These are phyloP conservation scores for Hassar affinis DNA, from an alignment of 2,113 vertebrate genomes.

Conservation along the genomic window DNA sequence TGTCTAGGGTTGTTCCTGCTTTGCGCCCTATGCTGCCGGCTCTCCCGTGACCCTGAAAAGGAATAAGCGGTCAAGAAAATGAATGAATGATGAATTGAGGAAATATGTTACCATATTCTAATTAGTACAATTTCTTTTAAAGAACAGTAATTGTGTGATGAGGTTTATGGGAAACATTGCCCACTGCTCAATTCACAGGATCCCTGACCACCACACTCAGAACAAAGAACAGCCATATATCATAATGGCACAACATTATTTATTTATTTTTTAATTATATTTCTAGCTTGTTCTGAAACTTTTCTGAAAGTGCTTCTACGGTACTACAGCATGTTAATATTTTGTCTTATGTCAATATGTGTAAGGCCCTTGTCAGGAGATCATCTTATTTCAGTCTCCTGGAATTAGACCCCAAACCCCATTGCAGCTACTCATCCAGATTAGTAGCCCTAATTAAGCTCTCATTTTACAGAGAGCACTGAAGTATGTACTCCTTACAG, in stretches of 20 bases:
- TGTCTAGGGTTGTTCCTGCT: no score
- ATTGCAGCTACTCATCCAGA: slow-evolving; percentile 56
- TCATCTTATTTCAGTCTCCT: not conserved
- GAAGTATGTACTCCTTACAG: slow-evolving; percentile 52
- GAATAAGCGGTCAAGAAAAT: no score
- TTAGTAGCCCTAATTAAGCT: slow-evolving; percentile 62
- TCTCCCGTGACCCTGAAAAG: no score
- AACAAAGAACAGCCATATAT: not conserved
- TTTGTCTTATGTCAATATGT: slow-evolving; percentile 18
- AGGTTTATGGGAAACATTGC: not conserved
- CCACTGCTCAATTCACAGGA: not conserved
- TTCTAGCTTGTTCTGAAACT: not conserved
- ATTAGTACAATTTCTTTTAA: not conserved
- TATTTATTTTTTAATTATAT: not conserved
- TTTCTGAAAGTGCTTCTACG: not conserved
- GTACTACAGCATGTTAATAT: slow-evolving; percentile 2
- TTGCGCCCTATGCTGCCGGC: no score
- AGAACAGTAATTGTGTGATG: not conserved
- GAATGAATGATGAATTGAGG: no score
- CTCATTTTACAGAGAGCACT: slow-evolving; percentile 41
- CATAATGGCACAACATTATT: not conserved
- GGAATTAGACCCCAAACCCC: not conserved
- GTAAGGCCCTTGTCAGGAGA: not conserved
- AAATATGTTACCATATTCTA: not conserved
- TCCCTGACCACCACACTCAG: not conserved